Percentiles rank a stretch among this genome's conserved stretches.
phyloP scores from a whole-genome alignment of 2,113 vertebrate genomes.

The Stigmatopora argus region DNA sequence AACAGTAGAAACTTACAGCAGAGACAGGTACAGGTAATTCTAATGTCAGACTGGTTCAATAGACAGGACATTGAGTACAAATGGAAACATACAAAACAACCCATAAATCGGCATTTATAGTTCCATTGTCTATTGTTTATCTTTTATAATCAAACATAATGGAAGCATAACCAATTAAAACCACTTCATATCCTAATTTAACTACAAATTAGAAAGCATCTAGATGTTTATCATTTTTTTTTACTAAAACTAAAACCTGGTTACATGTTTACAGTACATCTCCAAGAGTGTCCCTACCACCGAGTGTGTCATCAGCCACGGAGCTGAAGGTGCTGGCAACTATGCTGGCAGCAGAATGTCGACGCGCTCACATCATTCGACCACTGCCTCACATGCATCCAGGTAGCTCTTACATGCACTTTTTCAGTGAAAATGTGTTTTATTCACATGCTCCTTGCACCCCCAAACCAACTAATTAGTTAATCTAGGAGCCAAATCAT shows the following conservation, averaged over 20 bases:
- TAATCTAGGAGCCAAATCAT: not conserved
- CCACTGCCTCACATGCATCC: conserved; percentile 90
- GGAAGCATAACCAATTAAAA: not conserved
- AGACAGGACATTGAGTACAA: not conserved
- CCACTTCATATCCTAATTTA: too few relatives aligned
- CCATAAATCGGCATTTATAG: not conserved
- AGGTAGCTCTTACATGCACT: conserved; percentile 60
- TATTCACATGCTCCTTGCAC: not conserved
- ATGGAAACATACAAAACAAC: not conserved
- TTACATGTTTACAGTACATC: conserved; percentile 77
- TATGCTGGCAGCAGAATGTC: conserved; percentile 93
- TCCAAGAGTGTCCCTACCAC: conserved; percentile 89
- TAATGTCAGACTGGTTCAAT: conserved; percentile 4
- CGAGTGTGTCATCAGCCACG: conserved; percentile 88
- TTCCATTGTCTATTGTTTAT: not conserved
- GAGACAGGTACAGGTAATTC: conserved; percentile 1
- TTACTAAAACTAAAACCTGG: not conserved
- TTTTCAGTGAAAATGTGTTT: not conserved
- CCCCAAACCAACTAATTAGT: not conserved
- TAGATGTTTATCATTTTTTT: not conserved
- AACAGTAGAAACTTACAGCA: not conserved
- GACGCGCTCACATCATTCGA: conserved; percentile 90
- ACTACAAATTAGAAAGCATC: not conserved
- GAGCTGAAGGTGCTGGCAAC: conserved; percentile 84
- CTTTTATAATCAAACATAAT: not conserved